Conservation (phyloP, 92 coral and sea anemone genomes). For the Ricordea florida region DNA sequence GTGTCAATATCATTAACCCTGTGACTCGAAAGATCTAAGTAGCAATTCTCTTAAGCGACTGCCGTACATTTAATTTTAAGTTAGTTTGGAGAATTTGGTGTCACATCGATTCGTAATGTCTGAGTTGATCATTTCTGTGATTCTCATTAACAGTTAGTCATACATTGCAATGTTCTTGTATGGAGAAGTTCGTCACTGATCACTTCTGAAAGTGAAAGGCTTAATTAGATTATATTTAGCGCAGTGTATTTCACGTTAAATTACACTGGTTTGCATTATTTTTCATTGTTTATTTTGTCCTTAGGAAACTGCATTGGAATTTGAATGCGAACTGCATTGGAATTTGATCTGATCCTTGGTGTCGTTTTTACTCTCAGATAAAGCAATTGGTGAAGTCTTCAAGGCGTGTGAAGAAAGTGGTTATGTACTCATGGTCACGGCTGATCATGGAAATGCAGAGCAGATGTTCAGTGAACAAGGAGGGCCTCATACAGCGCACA, state of each 20-base stretch:
- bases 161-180: no score
- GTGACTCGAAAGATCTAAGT: no score
- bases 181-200: no score
- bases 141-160: no score
- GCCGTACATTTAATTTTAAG: no score
- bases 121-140: no score
- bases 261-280: background rate
- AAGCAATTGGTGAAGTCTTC: slow-evolving; percentile 81
- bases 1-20: no score
- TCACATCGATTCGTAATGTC: no score
- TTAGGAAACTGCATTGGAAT: no score
- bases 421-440: slow-evolving; percentile 85
- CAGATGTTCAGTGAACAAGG: slow-evolving; percentile 89
- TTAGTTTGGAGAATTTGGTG: no score
- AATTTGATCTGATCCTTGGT: background rate
- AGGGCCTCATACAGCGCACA: slow-evolving; percentile 98
- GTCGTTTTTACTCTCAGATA: slow-evolving; percentile 43
- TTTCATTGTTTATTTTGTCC: background rate
- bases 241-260: background rate
- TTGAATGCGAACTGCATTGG: background rate
- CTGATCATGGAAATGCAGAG: slow-evolving; percentile 98
- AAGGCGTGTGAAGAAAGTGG: slow-evolving; percentile 79
- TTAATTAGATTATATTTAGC: background rate
- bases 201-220: no score
- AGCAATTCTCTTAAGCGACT: no score